phyloP scores from a whole-genome alignment of 2,113 vertebrate species.

The Redunca redunca region DNA sequence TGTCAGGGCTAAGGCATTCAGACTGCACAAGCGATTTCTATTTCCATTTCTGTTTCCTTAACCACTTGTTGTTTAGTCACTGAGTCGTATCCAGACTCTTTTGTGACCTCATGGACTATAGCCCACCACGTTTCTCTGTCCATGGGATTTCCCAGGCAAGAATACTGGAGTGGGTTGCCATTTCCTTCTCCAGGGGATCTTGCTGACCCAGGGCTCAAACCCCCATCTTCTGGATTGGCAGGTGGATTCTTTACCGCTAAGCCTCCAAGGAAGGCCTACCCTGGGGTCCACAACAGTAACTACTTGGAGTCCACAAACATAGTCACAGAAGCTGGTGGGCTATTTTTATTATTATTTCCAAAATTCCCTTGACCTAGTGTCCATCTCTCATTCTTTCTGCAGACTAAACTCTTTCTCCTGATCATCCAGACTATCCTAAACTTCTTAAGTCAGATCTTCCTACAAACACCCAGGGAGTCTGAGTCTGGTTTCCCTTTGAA shows the following conservation, averaged over 20 bases:
- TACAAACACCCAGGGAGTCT: not conserved
- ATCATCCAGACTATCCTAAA: not conserved
- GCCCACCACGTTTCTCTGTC: not conserved
- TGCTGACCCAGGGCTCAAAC: not conserved
- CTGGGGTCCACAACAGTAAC: not conserved
- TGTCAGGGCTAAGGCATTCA: not conserved
- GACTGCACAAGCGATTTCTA: not conserved
- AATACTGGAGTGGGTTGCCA: not conserved
- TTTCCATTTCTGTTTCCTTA: not conserved
- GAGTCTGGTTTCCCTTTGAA: conserved; percentile 23
- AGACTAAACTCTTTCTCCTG: not conserved
- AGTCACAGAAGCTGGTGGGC: not conserved
- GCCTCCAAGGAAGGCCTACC: not conserved
- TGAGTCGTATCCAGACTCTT: not conserved
- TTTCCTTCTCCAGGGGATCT: not conserved
- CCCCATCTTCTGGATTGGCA: not conserved
- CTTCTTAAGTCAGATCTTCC: not conserved
- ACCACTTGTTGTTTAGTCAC: not conserved
- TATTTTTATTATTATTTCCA: not conserved
- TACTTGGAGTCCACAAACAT: not conserved
- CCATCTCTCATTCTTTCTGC: not conserved
- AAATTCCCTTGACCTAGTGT: not conserved
- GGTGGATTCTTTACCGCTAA: not conserved
- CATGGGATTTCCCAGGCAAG: not conserved
- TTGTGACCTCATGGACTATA: not conserved